Evolutionary conservation across 1,140 invertebrate genomes (phyloP).

Genomic region (Drosophila pachea): DNA sequence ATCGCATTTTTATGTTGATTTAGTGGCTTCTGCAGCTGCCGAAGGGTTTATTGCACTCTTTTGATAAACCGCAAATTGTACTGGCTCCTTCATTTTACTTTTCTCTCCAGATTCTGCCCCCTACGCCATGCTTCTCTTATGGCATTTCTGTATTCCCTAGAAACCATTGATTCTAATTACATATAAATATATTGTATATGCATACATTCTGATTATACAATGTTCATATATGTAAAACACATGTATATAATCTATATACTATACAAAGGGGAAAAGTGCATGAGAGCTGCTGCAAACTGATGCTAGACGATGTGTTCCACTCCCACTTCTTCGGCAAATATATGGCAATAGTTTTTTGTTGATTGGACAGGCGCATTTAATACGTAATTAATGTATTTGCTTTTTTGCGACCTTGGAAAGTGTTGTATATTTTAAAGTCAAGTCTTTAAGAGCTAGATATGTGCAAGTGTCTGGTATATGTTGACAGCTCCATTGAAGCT

Average conservation of each 20-base stretch:
- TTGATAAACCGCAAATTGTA: constrained; percentile 59
- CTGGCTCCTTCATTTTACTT: constrained; percentile 9
- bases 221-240: too few relatives aligned
- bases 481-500: neutral
- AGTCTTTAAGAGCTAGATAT: neutral
- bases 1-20: constrained; percentile 60
- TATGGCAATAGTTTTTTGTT: neutral
- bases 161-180: too few relatives aligned
- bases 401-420: neutral
- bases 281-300: too few relatives aligned
- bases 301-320: neutral
- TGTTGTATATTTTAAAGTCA: neutral
- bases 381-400: neutral
- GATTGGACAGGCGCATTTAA: neutral
- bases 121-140: neutral
- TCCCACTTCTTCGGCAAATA: neutral
- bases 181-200: too few relatives aligned
- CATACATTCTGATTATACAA: too few relatives aligned
- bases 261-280: too few relatives aligned
- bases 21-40: constrained; percentile 43
- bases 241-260: too few relatives aligned
- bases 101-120: neutral
- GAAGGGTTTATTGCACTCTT: constrained; percentile 56
- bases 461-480: neutral
- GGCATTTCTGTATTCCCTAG: constrained; percentile 3